Base-by-base conservation (phyloP, 1,140 invertebrate genomes). In the Plodia interpunctella region DNA sequence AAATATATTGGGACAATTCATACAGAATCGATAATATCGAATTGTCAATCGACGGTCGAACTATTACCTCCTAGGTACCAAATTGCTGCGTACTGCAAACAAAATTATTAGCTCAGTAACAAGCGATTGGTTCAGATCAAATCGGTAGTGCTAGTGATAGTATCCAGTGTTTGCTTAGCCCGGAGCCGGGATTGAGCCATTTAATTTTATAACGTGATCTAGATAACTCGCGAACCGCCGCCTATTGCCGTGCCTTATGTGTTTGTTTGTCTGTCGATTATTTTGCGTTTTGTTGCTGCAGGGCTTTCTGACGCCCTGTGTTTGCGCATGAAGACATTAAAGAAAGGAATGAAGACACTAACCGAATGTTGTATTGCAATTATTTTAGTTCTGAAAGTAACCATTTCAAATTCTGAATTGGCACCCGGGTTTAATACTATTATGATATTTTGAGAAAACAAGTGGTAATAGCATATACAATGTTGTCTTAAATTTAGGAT, bases 161-260 rank as follows among this genome's bases (percentile, higher is more conserved):
- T 44, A 53, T 53, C 21, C 51, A 25, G 21, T 53, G 51, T 53
- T 53, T 53, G 21, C 20, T 53, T 53, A 25, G 51, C 51, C 51
- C 5, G 10, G n/a, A 53, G 51, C 51, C n/a, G 8, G 51, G 21
- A 53, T 53, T 53, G 51, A 53, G 51, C 51, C 51, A 53, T 53
- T 53, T 53, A 53, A 53, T 53, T 53, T 53, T 53, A 25, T 53
- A 53, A 53, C 8, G 10, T 18, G n/a, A 53, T 53, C 51, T 53
- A 53, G 51, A 53, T 53, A 53, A 28, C 20, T 10, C 11, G 19
- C 20, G 20, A 53, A 25, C 17, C 51, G n/a, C 51, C 51, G 51
- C 51, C 51, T 53, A 20, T 53, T 25, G 20, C 19, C 13, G 19
- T 53, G 21, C 51, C 21, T 53, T 53, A 25, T 53, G 51, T 3